Percentiles rank a stretch among this genome's conserved stretches.
Evolutionary conservation across 1,140 invertebrate genomes (phyloP).

Genomic region (Apis dorsata): DNA sequence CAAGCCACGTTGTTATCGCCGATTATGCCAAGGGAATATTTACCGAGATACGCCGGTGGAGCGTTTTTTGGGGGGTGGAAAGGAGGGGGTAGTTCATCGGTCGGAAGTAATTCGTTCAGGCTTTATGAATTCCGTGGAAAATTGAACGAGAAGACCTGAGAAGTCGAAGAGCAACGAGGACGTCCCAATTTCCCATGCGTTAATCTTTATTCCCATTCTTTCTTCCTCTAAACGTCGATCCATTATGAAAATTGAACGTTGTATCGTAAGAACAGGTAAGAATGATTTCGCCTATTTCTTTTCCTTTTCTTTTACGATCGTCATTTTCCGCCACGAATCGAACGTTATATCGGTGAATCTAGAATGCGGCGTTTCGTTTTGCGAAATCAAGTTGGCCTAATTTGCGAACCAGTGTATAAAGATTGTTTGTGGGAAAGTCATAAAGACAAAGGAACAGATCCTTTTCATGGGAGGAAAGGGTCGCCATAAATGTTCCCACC

Average conservation of each 20-base stretch:
- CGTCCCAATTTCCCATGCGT: neutral
- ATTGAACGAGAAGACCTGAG: slow-evolving; percentile 9
- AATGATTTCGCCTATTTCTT: neutral
- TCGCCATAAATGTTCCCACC: slow-evolving; percentile 42
- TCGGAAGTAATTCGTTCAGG: slow-evolving; percentile 31
- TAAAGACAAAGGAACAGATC: slow-evolving; percentile 43
- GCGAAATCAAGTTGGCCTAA: slow-evolving; percentile 17
- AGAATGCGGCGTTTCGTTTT: slow-evolving; percentile 12
- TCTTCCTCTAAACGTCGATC: neutral
- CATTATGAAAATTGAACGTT: slow-evolving; percentile 13
- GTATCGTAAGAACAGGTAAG: neutral
- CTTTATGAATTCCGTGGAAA: slow-evolving; percentile 33
- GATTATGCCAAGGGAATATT: slow-evolving; percentile 58
- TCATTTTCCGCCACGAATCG: slow-evolving; percentile 3
- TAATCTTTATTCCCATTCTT: neutral
- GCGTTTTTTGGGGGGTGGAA: slow-evolving; percentile 5
- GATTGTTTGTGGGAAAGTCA: slow-evolving; percentile 30
- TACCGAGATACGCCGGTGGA: slow-evolving; percentile 27
- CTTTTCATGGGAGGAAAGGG: slow-evolving; percentile 1
- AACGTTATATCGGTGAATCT: slow-evolving; percentile 28
- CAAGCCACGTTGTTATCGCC: slow-evolving; percentile 63
- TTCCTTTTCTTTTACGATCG: neutral
- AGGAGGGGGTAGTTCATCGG: neutral
- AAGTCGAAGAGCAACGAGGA: too few relatives aligned
- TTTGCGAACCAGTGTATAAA: slow-evolving; percentile 37